These are phyloP conservation scores for Ganaspis brasiliensis DNA, from an alignment of 2,888 invertebrate species.

Conservation along the genomic window DNA sequence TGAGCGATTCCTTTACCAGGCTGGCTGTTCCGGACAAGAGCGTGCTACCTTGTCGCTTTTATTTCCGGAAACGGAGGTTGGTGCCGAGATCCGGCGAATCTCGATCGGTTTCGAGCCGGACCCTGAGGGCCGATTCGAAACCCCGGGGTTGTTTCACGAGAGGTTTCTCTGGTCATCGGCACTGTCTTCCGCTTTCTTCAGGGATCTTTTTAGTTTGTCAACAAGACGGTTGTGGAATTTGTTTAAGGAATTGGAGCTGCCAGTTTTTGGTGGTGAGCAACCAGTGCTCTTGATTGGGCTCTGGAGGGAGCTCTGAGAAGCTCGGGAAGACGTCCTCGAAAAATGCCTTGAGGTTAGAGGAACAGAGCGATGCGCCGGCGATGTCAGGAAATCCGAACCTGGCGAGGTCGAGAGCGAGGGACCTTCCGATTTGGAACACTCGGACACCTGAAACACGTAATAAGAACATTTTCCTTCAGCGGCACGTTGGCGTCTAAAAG, in stretches of 20 bases:
- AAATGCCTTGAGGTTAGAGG: constrained; percentile 86
- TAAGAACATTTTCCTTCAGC: constrained; percentile 44
- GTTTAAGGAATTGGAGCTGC: constrained; percentile 85
- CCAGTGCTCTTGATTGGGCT: constrained; percentile 87
- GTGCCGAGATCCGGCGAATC: constrained; percentile 78
- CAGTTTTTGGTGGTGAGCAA: constrained; percentile 84
- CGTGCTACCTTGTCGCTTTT: constrained; percentile 65
- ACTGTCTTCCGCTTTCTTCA: constrained; percentile 83
- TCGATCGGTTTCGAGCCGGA: constrained; percentile 78
- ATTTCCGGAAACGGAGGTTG: constrained; percentile 58
- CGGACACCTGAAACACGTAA: constrained; percentile 82
- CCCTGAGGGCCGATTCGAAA: constrained; percentile 77
- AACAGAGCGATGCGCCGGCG: constrained; percentile 86
- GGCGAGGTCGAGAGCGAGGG: constrained; percentile 87
- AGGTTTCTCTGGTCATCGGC: constrained; percentile 81
- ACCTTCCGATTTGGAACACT: constrained; percentile 88
- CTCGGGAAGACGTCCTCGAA: constrained; percentile 84
- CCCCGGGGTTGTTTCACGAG: constrained; percentile 77
- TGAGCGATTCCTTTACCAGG: constrained; percentile 49
- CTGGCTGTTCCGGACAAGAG: constrained; percentile 73
- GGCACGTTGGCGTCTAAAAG: constrained; percentile 35
- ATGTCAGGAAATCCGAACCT: constrained; percentile 83
- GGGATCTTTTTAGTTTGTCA: constrained; percentile 89
- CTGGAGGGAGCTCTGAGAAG: constrained; percentile 84
- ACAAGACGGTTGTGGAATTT: constrained; percentile 91